Evolutionary conservation across 2,797 vertebrate species (phyloP).

Genomic region (Falco rusticolus): DNA sequence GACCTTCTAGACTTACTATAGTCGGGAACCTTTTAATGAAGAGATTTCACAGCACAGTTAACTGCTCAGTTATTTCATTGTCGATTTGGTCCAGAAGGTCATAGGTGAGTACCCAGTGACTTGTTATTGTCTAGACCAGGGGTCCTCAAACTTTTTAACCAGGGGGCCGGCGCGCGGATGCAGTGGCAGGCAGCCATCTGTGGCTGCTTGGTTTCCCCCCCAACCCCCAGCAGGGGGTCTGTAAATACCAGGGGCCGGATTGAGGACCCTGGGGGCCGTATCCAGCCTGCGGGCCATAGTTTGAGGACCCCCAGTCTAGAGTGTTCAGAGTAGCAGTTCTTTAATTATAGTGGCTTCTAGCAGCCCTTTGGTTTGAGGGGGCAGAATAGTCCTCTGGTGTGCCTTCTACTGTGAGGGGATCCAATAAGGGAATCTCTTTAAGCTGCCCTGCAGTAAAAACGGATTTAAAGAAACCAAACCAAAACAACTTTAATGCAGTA

Average conservation of each 20-base stretch:
- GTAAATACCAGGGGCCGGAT: no score
- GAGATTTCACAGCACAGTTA: background rate
- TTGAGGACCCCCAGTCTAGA: no score
- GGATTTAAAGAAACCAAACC: background rate
- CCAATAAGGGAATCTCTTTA: background rate
- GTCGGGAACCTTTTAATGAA: background rate
- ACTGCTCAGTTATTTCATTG: background rate
- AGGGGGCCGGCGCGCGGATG: no score
- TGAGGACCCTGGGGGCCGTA: no score
- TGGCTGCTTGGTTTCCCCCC: no score
- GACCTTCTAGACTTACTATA: background rate
- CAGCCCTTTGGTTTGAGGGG: background rate
- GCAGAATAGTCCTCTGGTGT: background rate
- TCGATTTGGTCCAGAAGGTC: background rate
- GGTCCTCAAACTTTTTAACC: no score
- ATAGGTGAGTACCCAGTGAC: background rate
- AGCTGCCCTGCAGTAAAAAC: background rate
- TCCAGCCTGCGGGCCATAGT: no score
- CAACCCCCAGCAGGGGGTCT: no score
- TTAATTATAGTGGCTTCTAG: background rate
- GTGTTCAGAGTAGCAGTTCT: background rate
- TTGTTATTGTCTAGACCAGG: background rate
- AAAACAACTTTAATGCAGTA: background rate
- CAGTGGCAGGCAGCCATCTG: no score
- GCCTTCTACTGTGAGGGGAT: background rate